Conservation (phyloP, 2,113 vertebrate genomes). For the Platichthys stellatus region DNA sequence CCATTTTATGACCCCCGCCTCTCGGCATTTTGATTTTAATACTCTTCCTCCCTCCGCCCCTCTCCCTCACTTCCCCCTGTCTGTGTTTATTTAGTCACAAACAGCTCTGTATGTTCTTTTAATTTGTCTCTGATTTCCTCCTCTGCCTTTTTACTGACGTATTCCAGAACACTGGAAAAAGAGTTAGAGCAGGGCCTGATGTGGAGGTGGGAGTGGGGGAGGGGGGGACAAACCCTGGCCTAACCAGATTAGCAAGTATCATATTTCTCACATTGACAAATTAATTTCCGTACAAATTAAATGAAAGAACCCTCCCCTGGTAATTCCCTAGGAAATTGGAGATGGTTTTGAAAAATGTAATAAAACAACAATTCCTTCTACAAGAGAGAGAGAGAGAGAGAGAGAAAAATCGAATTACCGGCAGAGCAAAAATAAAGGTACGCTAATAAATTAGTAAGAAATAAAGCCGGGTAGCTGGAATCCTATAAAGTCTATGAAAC, state of each 20-base stretch:
- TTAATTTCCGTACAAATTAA: constrained; percentile 75
- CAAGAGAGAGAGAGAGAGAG: neutral
- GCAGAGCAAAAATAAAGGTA: constrained; percentile 46
- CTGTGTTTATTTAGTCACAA: constrained; percentile 26
- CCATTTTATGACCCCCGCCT: constrained; percentile 61
- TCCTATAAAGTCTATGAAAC: constrained; percentile 38
- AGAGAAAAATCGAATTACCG: constrained; percentile 59
- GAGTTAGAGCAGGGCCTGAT: neutral
- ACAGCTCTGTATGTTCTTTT: constrained; percentile 16
- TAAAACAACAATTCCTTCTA: constrained; percentile 53
- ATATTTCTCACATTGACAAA: constrained; percentile 74
- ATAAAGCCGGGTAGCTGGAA: constrained; percentile 31
- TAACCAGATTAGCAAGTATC: constrained; percentile 71
- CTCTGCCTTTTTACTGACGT: constrained; percentile 6
- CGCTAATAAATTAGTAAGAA: constrained; percentile 55
- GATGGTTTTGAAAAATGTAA: constrained; percentile 61
- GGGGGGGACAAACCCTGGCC: constrained; percentile 18
- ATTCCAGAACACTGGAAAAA: neutral
- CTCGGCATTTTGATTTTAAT: constrained; percentile 64
- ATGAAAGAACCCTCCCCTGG: constrained; percentile 59
- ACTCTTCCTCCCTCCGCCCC: constrained; percentile 20
- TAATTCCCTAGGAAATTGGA: constrained; percentile 67
- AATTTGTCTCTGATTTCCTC: constrained; percentile 18
- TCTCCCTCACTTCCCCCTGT: constrained; percentile 21
- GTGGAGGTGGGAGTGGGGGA: neutral